Evolutionary conservation across 2,113 vertebrate species (phyloP), one percentile per base, ranked within the genome.

Genomic region (Channa maculata): DNA sequence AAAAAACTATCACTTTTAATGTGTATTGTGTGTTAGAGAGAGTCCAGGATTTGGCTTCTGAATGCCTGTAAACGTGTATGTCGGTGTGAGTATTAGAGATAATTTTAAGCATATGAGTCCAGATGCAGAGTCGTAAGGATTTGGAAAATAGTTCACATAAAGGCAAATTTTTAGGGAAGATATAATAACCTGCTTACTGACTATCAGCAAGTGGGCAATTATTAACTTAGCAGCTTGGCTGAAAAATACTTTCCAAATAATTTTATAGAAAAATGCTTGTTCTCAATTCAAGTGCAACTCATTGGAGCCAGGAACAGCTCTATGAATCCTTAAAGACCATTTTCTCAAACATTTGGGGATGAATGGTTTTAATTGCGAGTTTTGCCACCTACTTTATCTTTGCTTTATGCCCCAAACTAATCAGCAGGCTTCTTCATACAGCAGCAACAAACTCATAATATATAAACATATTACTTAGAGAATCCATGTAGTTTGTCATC

Each of bases 401-500:
- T 70, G 50, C 52, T 76, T 67, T 57, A 67, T 65, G 60, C 68
- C 39, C 48, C 9, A 0, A 67, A 59, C 7, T 6, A 52, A 63
- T 81, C 39, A 34, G 57, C 41, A 9, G 45, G 9, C 41, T 53
- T 68, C 36, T 52, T 61, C 49, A 51, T 46, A 13, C 11, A 36
- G 50, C 43, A 75, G 58, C 43, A 80, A 57, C 34, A 52, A 0
- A 71, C 72, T 44, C 59, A 59, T 75, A 59, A 68, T 71, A 74
- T 50, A 73, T 73, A 58, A 70, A 39, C 60, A 75, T 71, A 77
- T 84, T 83, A 76, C 50, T 39, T 37, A 64, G 67, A 77, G 62
- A 75, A 86, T 88, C 87, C 77, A 62, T 83, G 83, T 71, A 89
- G 77, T 90, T 90, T 88, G 80, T 88, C 86, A 88, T 89, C 75